These are phyloP conservation scores for Cetonia aurata DNA, from an alignment of 2,888 invertebrate species.

Conservation along the genomic window DNA sequence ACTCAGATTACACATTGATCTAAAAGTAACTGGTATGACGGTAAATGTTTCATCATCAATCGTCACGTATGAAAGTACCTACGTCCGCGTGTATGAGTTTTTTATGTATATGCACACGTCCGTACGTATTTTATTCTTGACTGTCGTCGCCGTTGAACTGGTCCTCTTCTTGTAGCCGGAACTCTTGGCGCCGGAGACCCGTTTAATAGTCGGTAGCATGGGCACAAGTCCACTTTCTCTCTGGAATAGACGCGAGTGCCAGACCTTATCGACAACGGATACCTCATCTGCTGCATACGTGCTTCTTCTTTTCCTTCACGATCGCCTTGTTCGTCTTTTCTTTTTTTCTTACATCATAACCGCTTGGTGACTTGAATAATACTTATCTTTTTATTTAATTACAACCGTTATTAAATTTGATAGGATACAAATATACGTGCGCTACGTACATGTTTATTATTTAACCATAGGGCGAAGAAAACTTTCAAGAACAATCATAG, in stretches of 20 bases:
- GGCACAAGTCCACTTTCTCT: slow-evolving; percentile 47
- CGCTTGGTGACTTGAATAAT: slow-evolving; percentile 21
- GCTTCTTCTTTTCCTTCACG: slow-evolving; percentile 6
- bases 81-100: slow-evolving; percentile 10
- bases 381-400: slow-evolving; percentile 43
- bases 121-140: slow-evolving; percentile 29
- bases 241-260: slow-evolving; percentile 43
- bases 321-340: slow-evolving; percentile 1
- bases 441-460: background rate
- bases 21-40: slow-evolving; percentile 17
- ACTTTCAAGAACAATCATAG: slow-evolving; percentile 14
- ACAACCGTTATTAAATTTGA: slow-evolving; percentile 30
- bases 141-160: slow-evolving; percentile 25
- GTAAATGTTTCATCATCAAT: slow-evolving; percentile 22
- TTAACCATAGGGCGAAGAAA: slow-evolving; percentile 1
- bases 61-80: slow-evolving; percentile 34
- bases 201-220: slow-evolving; percentile 47
- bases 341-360: slow-evolving; percentile 31
- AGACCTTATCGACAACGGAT: slow-evolving; percentile 12
- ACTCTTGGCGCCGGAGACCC: slow-evolving; percentile 48
- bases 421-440: slow-evolving; percentile 1
- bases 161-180: slow-evolving; percentile 43
- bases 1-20: slow-evolving; percentile 12
- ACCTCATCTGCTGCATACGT: background rate
- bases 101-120: slow-evolving; percentile 30